Conservation (phyloP, 2,888 invertebrate genomes). For the Harpalus rubripes region DNA sequence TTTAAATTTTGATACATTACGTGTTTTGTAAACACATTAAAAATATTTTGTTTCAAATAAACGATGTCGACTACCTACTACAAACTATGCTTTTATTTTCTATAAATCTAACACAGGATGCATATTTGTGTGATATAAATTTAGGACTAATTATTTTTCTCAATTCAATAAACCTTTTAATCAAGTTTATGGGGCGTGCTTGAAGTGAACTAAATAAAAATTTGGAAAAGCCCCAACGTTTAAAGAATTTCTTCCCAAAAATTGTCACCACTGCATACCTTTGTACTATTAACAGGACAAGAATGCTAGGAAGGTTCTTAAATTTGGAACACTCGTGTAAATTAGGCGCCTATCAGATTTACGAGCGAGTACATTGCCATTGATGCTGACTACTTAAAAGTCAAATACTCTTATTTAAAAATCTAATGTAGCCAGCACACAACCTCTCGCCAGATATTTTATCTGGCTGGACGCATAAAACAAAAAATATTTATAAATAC, state of each 20-base stretch:
- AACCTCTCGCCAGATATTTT: too few species aligned
- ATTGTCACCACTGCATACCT: slow-evolving; percentile 21
- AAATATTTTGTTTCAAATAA: background rate
- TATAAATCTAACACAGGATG: background rate
- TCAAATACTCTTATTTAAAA: too few species aligned
- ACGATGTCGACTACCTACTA: background rate
- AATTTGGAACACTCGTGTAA: slow-evolving; percentile 62
- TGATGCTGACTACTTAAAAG: background rate
- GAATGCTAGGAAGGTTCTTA: slow-evolving; percentile 39
- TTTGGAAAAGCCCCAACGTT: slow-evolving; percentile 64
- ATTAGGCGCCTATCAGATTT: slow-evolving; percentile 61
- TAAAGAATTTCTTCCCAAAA: slow-evolving; percentile 54
- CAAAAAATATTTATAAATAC: too few species aligned
- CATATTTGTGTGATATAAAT: background rate
- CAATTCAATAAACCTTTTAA: slow-evolving; percentile 27
- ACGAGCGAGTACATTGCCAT: slow-evolving; percentile 30
- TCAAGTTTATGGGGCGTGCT: slow-evolving; percentile 47
- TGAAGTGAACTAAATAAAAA: slow-evolving; percentile 61
- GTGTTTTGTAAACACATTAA: slow-evolving; percentile 10
- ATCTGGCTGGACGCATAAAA: too few species aligned
- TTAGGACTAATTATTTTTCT: slow-evolving; percentile 29
- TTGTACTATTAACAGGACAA: slow-evolving; percentile 16
- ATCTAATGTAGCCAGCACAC: too few species aligned
- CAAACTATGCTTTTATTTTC: background rate
- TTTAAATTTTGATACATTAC: slow-evolving; percentile 10